Base-by-base conservation (phyloP, 1,140 invertebrate species). In the Plectus sambesii region DNA sequence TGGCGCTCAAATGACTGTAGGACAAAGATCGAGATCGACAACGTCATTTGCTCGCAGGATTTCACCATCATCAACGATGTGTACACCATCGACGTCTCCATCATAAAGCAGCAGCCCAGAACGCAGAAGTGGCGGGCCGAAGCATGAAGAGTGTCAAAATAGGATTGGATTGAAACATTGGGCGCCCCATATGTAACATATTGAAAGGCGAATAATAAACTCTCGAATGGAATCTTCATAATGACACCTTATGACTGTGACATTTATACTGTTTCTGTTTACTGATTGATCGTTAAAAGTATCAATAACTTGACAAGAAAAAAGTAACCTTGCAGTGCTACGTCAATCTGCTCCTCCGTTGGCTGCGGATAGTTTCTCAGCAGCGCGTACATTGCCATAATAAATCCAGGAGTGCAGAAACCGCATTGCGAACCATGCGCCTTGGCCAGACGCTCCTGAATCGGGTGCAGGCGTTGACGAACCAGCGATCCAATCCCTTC, bases 381-480 rank as follows among this genome's bases (percentile, higher is more conserved):
- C 19, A 49, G 47, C n/a, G 23, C 48, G 47, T 49, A 49, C 9
- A 49, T 22, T 2, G 84, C 87, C 85, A 88, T 87, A 0, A 88
- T 83, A 40, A 87, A 85, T 12, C 84, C 84, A 2, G 85, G 84
- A 2, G 84, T 86, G 56, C 84, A 87, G 68, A 86, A 87, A 3
- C 84, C 84, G 63, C 85, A 87, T 71, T 87, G 84, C 0, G 83
- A 85, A 0, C 85, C 85, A 61, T 87, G 84, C 2, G 82, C 75
- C 12, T 43, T 38, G 26, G 42, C 42, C 44, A 47, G 41, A 8
- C 87, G 82, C 74, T 87, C 84, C 3, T 82, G 80, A 0, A 83
- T 80, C 70, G 86, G 83, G 17, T 85, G 66, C 77, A 80, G 68
- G 77, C 74, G 77, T 1, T 77, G 80, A 27, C 77, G 82, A 5